A percentile compares a stretch with the other conserved stretches of the same genome.
Evolutionary conservation across 2,113 vertebrate species (phyloP).

Genomic region (pig (Sus scrofa)): DNA sequence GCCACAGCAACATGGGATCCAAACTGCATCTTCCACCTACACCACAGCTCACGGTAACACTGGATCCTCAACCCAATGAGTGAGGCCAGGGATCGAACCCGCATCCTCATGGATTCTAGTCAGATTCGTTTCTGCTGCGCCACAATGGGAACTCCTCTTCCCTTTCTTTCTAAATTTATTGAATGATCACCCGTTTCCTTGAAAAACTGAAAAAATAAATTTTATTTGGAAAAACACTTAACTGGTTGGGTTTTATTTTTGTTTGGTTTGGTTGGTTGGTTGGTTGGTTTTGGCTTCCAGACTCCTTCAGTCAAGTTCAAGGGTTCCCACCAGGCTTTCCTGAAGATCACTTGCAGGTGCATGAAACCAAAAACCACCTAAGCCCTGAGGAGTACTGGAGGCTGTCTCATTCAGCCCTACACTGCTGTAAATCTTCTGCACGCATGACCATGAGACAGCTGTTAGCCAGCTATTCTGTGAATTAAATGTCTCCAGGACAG

Average conservation of each 20-base stretch:
- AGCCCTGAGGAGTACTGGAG: neutral
- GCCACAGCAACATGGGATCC: too few relatives aligned
- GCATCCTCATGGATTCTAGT: too few relatives aligned
- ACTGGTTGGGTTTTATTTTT: neutral
- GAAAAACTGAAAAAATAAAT: slow-evolving; percentile 1
- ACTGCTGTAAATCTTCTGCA: neutral
- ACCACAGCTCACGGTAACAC: too few relatives aligned
- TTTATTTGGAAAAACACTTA: neutral
- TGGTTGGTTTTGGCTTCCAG: neutral
- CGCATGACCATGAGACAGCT: neutral
- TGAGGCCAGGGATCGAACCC: too few relatives aligned
- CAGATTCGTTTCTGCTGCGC: too few relatives aligned
- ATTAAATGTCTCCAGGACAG: neutral
- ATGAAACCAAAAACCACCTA: neutral
- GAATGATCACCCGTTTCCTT: neutral
- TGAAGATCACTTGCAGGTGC: neutral
- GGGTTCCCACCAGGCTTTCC: neutral
- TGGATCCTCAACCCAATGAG: too few relatives aligned
- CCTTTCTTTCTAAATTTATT: neutral
- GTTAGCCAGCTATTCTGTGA: neutral
- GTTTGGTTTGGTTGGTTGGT: too few relatives aligned
- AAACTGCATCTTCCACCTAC: too few relatives aligned
- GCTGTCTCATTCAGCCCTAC: neutral
- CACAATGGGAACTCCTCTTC: too few relatives aligned
- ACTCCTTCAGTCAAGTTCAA: slow-evolving; percentile 1